A percentile compares a stretch with the other conserved stretches of the same genome.
These are phyloP conservation scores for Acanthochromis polyacanthus DNA, from an alignment of 2,113 vertebrate species.

Conservation along the genomic window DNA sequence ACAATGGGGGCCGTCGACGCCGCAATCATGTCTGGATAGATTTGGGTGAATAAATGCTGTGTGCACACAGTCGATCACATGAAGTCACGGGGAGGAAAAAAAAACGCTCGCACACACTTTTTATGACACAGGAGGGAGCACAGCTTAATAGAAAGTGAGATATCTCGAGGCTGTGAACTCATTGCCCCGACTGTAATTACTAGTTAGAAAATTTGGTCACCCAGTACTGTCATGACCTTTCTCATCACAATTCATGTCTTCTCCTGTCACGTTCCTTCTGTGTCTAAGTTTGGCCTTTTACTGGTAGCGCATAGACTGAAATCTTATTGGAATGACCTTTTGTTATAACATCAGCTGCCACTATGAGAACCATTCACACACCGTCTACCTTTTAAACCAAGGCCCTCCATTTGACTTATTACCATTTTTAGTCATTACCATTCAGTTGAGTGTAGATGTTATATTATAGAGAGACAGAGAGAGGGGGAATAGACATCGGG, in stretches of 20 bases:
- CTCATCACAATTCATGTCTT: constrained; percentile 28
- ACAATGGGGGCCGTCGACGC: neutral
- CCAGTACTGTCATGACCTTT: constrained; percentile 48
- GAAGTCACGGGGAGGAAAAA: neutral
- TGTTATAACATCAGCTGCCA: constrained; percentile 40
- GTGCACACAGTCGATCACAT: neutral
- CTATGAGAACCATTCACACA: constrained; percentile 33
- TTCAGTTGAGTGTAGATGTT: constrained; percentile 26
- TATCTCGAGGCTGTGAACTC: neutral
- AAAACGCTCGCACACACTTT: neutral
- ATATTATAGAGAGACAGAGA: constrained; percentile 25
- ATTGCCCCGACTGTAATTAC: constrained; percentile 33
- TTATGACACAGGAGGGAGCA: neutral
- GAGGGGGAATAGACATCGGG: neutral
- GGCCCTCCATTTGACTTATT: constrained; percentile 32
- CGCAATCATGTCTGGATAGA: neutral
- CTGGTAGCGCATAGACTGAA: constrained; percentile 26
- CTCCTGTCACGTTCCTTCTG: constrained; percentile 29
- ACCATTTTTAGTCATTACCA: constrained; percentile 48
- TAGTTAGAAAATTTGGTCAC: constrained; percentile 22
- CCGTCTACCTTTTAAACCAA: constrained; percentile 33
- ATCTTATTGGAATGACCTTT: constrained; percentile 69
- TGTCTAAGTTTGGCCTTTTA: constrained; percentile 58
- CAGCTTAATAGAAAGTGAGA: constrained; percentile 2
- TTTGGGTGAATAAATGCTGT: constrained; percentile 4